Evolutionary conservation across 2,797 vertebrate genomes (phyloP), one percentile per base, ranked within the genome.

Genomic region (Telmatherina bonti): DNA sequence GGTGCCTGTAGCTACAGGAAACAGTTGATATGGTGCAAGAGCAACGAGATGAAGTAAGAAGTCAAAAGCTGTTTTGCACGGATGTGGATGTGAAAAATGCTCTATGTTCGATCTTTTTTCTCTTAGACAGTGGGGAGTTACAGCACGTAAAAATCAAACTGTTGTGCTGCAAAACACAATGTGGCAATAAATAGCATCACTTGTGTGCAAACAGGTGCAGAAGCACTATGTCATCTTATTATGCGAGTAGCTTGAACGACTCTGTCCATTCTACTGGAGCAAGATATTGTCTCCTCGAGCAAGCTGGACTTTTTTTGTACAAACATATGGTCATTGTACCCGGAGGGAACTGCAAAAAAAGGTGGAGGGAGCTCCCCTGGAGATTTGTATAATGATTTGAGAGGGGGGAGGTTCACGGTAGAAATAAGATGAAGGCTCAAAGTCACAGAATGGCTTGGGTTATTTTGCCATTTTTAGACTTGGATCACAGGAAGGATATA

Each of bases 21-120:
- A 88, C 84, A 60, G 90, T 90, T 92, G 88, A 78, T 72, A 89
- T 74, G 82, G 72, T 72, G 87, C 78, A 59, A 52, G 82, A 78
- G 79, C 61, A 69, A 84, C 1, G 51, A 62, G 43, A 60, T 64
- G 67, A 79, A 59, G 64, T 16, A 59, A 61, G 71, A 52, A 61
- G 67, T 70, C 41, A 62, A 76, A 66, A 65, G 74, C 84, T 75
- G 43, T 61, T 64, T 29, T 31, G 72, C 72, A 63, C 73, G 78
- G 76, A 75, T 85, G 88, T 72, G 71, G 82, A 79, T 66, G 70
- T 78, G 84, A 76, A 26, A 73, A 70, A 16, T 41, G 24, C 38
- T 81, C 76, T 62, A 58, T 66, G 31, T 55, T 55, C 4, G 43
- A 53, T 36, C 61, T 43, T 52, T 41, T 38, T 66, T 33, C 52